A percentile compares a stretch with the other conserved stretches of the same genome.
These are phyloP conservation scores for Percina caprodes DNA, from an alignment of 2,113 vertebrate species.

Conservation along the genomic window DNA sequence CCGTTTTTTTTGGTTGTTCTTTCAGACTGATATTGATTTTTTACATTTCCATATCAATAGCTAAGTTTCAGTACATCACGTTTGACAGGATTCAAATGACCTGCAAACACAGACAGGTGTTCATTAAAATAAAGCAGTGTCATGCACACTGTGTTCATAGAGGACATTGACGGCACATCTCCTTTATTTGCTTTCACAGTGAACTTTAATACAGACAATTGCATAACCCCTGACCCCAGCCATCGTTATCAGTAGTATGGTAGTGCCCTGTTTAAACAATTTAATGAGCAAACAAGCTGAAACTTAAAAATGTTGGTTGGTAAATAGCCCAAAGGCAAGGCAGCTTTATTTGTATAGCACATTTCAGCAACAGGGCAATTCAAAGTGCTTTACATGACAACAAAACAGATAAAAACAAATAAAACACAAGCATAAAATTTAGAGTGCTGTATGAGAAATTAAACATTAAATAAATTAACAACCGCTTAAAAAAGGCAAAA, in stretches of 20 bases:
- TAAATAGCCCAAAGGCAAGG: no score
- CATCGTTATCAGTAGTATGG: background rate
- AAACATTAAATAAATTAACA: no score
- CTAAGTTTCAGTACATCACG: background rate
- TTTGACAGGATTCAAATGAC: conserved; percentile 8
- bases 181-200: background rate
- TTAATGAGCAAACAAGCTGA: no score
- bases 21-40: background rate
- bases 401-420: no score
- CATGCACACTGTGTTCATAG: background rate
- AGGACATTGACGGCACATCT: background rate
- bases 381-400: no score
- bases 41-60: background rate
- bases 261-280: background rate
- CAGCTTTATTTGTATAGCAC: no score
- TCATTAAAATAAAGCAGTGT: background rate
- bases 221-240: background rate
- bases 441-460: no score
- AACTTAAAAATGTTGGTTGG: no score
- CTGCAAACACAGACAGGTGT: background rate
- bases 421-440: no score
- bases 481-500: no score
- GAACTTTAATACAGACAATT: background rate
- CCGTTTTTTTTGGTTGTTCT: background rate
- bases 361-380: no score